Evolutionary conservation across 2,797 vertebrate species (phyloP).

Genomic region (Helarctos malayanus): DNA sequence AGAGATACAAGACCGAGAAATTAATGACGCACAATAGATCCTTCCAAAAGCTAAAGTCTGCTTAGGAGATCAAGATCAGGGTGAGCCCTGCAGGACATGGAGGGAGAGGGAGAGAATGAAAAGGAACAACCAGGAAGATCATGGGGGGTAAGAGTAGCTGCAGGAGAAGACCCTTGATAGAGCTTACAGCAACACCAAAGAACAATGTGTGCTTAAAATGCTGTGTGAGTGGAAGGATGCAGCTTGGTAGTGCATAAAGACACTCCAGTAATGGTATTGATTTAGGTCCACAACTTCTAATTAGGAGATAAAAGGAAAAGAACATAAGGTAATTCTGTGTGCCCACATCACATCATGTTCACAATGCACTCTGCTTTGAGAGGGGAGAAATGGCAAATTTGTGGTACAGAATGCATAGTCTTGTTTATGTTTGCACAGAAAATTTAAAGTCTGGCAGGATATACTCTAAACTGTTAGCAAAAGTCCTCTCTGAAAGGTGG

Average conservation of each 20-base stretch:
- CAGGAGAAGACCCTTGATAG: background rate
- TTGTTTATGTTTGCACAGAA: background rate
- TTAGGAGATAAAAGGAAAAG: conserved; percentile 73
- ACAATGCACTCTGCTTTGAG: background rate
- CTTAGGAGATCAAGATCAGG: background rate
- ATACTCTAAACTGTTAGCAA: background rate
- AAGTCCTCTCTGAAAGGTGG: background rate
- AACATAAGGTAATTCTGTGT: background rate
- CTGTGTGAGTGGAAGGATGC: background rate
- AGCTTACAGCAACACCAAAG: background rate
- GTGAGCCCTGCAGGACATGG: background rate
- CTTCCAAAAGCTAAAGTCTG: background rate
- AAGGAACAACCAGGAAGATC: too few relatives aligned
- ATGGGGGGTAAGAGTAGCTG: background rate
- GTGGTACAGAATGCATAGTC: background rate
- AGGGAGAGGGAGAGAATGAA: too few relatives aligned
- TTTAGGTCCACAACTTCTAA: conserved; percentile 65
- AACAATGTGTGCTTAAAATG: background rate
- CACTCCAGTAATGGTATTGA: conserved; percentile 58
- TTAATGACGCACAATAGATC: background rate
- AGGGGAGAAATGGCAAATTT: background rate
- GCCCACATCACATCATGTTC: background rate
- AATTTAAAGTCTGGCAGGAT: conserved; percentile 1
- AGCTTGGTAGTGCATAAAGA: conserved; percentile 17
- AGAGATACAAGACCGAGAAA: background rate